Conservation (phyloP, 2,113 vertebrate species). For the Phocoena phocoena region DNA sequence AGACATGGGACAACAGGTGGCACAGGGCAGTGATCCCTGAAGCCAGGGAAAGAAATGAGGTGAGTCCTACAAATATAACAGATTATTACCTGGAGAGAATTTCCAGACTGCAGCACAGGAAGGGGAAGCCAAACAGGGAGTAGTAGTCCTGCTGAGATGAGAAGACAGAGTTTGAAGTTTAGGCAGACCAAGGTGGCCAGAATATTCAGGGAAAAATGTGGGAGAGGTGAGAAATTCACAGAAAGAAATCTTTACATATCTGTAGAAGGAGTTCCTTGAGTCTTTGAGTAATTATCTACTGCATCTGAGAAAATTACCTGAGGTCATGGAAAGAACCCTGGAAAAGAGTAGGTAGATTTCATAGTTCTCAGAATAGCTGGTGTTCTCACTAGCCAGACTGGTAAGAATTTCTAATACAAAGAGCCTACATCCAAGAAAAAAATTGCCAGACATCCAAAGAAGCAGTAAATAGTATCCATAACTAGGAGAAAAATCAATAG, state of each 20-base stretch:
- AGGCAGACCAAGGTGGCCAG: not conserved
- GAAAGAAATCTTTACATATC: not conserved
- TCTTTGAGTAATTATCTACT: constrained; percentile 7
- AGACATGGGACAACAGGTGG: not conserved
- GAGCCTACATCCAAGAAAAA: not conserved
- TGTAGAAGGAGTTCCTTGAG: not conserved
- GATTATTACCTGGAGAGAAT: not conserved
- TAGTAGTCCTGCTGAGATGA: not conserved
- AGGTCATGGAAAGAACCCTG: not conserved
- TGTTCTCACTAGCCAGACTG: not conserved
- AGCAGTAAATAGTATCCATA: not conserved
- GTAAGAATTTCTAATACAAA: not conserved
- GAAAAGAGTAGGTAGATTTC: not conserved
- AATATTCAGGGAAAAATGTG: constrained; percentile 9
- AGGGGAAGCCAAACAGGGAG: not conserved
- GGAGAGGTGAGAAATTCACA: not conserved
- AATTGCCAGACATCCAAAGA: not conserved
- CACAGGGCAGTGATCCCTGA: not conserved
- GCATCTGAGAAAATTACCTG: not conserved
- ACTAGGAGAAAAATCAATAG: not conserved
- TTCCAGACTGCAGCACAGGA: not conserved
- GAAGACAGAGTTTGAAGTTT: not conserved
- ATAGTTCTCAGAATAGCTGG: not conserved
- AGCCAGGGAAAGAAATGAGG: not conserved
- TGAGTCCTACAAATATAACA: not conserved